Evolutionary conservation across 2,888 invertebrate species (phyloP), one percentile per base, ranked within the genome.

Genomic region (Perizoma affinitatum): DNA sequence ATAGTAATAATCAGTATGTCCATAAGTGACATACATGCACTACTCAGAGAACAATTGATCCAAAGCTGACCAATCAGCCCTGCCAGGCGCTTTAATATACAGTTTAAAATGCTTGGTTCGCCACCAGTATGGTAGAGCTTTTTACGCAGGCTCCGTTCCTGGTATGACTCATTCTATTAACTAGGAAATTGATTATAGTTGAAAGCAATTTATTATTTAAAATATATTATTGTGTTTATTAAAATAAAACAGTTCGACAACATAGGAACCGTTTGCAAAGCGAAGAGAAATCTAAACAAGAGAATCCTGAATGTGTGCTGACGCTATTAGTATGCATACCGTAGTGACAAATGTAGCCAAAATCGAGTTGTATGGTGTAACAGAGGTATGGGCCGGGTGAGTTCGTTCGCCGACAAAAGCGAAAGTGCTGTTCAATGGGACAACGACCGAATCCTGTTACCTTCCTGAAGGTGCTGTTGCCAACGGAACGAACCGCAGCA

Each of bases 381-480:
- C 87, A 78, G 78, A 88, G 86, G 85, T 90, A 91, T 90, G 86
- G 83, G 71, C 83, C 82, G 88, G 90, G 92, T 22, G 22, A 22
- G 22, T 92, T 92, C 92, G 87, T 88, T 92, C 88, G 88, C 91
- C 91, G 86, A 86, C 83, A 86, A 92, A 89, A 92, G 89, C 90
- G 92, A 92, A 92, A 92, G 91, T 90, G 78, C 78, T 79, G 75
- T 90, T 91, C 90, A 92, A 74, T 91, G 88, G 92, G 87, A 90
- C 92, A 89, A 90, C 86, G 92, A 91, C 91, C 91, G 87, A 9
- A 83, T 88, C 89, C 90, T 87, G 83, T 79, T 53, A 74, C 81
- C 79, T 84, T 85, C 87, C 85, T 86, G 80, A 79, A 76, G 71
- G 50, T 54, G 65, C 54, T 61, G 50, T 67, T 67, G 67, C 60